These are phyloP conservation scores for Stenodera caucasica DNA, from an alignment of 2,888 invertebrate species.

Conservation along the genomic window DNA sequence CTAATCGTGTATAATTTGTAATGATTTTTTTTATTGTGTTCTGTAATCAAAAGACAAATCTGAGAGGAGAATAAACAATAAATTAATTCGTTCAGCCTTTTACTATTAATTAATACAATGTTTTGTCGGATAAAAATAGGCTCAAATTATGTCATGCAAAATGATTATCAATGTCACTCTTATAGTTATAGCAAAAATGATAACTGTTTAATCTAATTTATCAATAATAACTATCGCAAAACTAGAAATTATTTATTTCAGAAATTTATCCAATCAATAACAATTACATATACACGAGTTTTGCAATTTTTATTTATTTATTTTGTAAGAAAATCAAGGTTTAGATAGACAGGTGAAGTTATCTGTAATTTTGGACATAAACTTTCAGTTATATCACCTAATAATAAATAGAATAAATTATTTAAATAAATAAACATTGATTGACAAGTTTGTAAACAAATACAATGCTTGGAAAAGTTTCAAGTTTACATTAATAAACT, in stretches of 20 bases:
- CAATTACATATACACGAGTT: no score
- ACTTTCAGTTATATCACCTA: not conserved
- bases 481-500: not conserved
- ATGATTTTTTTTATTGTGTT: not conserved
- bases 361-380: not conserved
- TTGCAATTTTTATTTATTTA: not conserved
- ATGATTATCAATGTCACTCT: not conserved
- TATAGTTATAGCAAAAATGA: no score
- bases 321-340: not conserved
- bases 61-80: not conserved
- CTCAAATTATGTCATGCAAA: not conserved
- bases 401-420: constrained; percentile 5
- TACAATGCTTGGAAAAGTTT: not conserved
- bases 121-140: not conserved
- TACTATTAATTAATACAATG: not conserved
- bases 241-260: no score
- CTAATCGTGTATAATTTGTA: not conserved
- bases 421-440: not conserved
- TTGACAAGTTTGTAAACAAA: not conserved
- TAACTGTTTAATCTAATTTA: no score
- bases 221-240: no score
- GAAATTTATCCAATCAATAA: no score
- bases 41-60: not conserved
- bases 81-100: not conserved
- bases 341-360: not conserved